phyloP scores from a whole-genome alignment of 2,888 invertebrate genomes.

The Schizotus pectinicornis region DNA sequence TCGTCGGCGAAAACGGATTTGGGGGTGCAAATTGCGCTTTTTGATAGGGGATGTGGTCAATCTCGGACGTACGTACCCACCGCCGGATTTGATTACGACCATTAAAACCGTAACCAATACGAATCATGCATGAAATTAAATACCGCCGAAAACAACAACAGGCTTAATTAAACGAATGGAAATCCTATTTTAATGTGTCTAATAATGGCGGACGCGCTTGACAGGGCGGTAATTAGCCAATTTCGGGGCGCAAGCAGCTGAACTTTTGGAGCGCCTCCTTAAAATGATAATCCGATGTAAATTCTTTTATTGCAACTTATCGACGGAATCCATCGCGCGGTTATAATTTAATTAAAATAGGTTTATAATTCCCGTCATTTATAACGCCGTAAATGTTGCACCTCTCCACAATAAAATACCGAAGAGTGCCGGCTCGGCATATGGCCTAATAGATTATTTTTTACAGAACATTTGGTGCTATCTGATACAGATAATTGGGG shows the following conservation, averaged over 20 bases:
- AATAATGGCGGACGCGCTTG: too few relatives aligned
- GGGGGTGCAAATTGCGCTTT: too few relatives aligned
- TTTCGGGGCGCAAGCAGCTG: neutral
- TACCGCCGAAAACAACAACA: constrained; percentile 39
- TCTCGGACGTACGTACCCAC: constrained; percentile 14
- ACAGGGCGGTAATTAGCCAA: too few relatives aligned
- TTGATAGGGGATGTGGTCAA: neutral
- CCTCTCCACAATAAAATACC: constrained; percentile 33
- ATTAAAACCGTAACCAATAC: constrained; percentile 45
- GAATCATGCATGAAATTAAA: constrained; percentile 43
- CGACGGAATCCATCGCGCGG: neutral
- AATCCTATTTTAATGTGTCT: constrained; percentile 34
- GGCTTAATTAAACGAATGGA: constrained; percentile 37
- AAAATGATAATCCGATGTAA: neutral
- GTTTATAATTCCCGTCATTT: constrained; percentile 6
- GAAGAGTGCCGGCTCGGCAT: constrained; percentile 33
- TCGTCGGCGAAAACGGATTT: constrained; percentile 3
- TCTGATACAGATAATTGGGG: constrained; percentile 52
- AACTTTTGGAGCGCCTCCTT: neutral
- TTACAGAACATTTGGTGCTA: constrained; percentile 50
- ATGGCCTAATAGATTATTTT: constrained; percentile 43
- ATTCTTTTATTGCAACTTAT: neutral
- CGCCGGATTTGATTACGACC: constrained; percentile 41
- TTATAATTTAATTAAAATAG: constrained; percentile 9
- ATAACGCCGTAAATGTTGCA: constrained; percentile 27